Evolutionary conservation across 35 echinoderm and acorn worm genomes (phyloP).

Genomic region (Eucidaris tribuloides): DNA sequence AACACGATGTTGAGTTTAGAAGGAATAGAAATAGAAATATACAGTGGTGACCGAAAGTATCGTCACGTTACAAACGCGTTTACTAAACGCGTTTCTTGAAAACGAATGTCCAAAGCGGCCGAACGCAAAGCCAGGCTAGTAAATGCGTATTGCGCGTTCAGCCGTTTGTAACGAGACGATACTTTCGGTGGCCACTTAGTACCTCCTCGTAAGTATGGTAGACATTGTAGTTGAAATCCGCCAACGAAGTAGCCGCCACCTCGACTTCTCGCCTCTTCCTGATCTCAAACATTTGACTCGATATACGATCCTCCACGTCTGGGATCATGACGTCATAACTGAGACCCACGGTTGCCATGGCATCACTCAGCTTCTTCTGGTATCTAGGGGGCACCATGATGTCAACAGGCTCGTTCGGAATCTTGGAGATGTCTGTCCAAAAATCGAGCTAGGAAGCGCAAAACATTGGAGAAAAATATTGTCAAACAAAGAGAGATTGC

Average conservation of each 20-base stretch:
- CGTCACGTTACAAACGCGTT: too few relatives aligned
- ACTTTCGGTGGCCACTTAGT: too few relatives aligned
- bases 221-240: conserved; percentile 59
- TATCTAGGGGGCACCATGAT: conserved; percentile 53
- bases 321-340: conserved; percentile 47
- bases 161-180: too few relatives aligned
- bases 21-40: too few relatives aligned
- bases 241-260: background rate
- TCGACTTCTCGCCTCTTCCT: background rate
- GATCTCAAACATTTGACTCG: conserved; percentile 14
- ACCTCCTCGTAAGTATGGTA: conserved; percentile 90
- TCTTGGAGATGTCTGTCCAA: conserved; percentile 34
- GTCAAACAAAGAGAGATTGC: too few relatives aligned
- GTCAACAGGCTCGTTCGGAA: conserved; percentile 46
- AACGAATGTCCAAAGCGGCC: too few relatives aligned
- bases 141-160: too few relatives aligned
- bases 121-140: too few relatives aligned
- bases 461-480: too few relatives aligned
- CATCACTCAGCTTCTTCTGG: background rate
- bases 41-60: too few relatives aligned
- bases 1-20: too few relatives aligned
- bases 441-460: conserved; percentile 94
- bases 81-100: too few relatives aligned
- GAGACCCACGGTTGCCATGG: conserved; percentile 16
- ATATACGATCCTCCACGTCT: conserved; percentile 49